These are phyloP conservation scores for Campopleginae sp. DNA, from an alignment of 2,888 invertebrate species.

Conservation along the genomic window DNA sequence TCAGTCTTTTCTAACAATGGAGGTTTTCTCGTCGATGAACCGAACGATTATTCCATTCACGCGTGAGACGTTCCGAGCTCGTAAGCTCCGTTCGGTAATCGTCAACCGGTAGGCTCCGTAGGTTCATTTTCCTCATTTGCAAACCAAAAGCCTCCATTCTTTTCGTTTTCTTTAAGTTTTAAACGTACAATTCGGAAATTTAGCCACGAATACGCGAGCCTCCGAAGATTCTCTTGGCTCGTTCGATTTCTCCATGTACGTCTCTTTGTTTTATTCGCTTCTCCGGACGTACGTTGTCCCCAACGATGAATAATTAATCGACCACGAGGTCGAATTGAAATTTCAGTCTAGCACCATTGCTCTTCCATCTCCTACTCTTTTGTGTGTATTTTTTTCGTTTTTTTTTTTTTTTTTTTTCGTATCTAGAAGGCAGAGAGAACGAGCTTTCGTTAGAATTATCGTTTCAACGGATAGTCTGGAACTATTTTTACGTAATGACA, in stretches of 20 bases:
- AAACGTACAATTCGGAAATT: background rate
- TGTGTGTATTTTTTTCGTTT: too few species aligned
- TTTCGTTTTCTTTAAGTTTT: background rate
- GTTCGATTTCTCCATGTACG: slow-evolving; percentile 24
- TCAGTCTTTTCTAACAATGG: slow-evolving; percentile 34
- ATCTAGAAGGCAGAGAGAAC: slow-evolving; percentile 13
- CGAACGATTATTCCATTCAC: slow-evolving; percentile 29
- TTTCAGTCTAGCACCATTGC: slow-evolving; percentile 56
- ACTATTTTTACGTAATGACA: background rate
- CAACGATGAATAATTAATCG: slow-evolving; percentile 70
- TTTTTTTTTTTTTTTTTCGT: background rate
- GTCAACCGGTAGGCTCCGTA: slow-evolving; percentile 24
- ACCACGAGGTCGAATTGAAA: slow-evolving; percentile 68
- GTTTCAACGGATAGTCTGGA: background rate
- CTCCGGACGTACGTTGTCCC: slow-evolving; percentile 67
- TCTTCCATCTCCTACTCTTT: background rate
- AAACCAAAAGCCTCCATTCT: background rate
- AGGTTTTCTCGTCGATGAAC: background rate
- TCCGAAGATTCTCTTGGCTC: background rate
- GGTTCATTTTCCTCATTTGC: background rate
- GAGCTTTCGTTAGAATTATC: slow-evolving; percentile 38
- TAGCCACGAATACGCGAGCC: background rate
- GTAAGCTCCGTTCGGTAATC: slow-evolving; percentile 38
- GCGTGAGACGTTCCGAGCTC: slow-evolving; percentile 21
- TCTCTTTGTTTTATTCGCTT: slow-evolving; percentile 39